phyloP scores from a whole-genome alignment of 1,140 invertebrate species.

The Saccostrea echinata region DNA sequence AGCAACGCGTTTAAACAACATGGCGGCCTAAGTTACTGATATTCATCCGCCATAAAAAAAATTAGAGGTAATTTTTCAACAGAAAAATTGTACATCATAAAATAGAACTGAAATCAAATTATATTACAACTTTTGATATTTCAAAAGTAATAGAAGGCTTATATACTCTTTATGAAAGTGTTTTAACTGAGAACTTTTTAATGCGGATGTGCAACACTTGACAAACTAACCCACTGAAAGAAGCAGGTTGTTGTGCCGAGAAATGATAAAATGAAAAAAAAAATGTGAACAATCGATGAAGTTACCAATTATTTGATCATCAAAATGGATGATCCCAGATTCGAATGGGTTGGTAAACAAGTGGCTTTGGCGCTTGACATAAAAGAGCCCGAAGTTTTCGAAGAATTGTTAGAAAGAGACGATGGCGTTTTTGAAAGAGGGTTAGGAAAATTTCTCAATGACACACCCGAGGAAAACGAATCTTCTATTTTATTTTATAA shows the following conservation, averaged over 20 bases:
- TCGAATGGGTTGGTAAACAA: conserved; percentile 78
- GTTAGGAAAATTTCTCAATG: conserved; percentile 79
- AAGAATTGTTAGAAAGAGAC: conserved; percentile 78
- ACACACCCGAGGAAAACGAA: conserved; percentile 78
- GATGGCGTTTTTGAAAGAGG: conserved; percentile 77
- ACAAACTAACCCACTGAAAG: neutral
- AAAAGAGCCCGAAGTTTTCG: conserved; percentile 76
- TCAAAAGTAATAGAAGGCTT: too few species aligned
- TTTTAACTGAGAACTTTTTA: neutral
- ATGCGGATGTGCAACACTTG: conserved; percentile 39
- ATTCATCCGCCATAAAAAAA: neutral
- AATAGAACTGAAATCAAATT: neutral
- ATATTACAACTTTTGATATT: neutral
- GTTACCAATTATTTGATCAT: neutral
- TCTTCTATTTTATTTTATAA: conserved; percentile 79
- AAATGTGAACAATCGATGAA: neutral
- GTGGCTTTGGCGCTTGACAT: conserved; percentile 76
- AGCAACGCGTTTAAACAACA: conserved; percentile 31
- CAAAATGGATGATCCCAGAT: conserved; percentile 79
- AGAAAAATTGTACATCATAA: neutral
- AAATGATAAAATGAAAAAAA: neutral
- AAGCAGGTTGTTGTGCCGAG: conserved; percentile 5
- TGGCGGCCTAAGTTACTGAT: neutral
- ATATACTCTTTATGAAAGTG: neutral
- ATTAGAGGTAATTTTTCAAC: neutral